Evolutionary conservation across 2,888 invertebrate genomes (phyloP).

Genomic region (Calliphora vomitoria): DNA sequence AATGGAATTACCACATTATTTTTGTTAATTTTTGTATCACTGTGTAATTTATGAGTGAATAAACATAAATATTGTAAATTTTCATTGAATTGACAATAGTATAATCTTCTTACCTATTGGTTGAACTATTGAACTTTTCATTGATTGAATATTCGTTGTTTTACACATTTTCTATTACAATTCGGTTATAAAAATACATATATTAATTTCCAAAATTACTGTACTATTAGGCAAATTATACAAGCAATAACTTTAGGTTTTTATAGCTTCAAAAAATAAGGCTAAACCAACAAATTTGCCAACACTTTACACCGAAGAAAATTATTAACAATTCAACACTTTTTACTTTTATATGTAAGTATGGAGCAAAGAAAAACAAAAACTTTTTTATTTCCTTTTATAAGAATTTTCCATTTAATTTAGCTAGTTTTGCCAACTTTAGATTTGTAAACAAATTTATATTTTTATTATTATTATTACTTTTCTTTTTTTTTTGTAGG

Average conservation of each 20-base stretch:
- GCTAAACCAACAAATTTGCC: background rate
- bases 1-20: no score
- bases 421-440: constrained; percentile 6
- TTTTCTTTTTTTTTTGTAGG: background rate
- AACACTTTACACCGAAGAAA: background rate
- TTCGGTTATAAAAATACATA: background rate
- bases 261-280: background rate
- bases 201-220: background rate
- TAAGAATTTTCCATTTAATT: constrained; percentile 9
- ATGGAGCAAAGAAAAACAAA: background rate
- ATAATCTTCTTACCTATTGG: no score
- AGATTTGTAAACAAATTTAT: constrained; percentile 31
- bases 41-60: no score
- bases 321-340: constrained; percentile 21
- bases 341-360: background rate
- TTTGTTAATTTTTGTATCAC: no score
- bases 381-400: background rate
- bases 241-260: background rate
- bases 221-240: background rate
- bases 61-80: no score
- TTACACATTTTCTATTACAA: background rate
- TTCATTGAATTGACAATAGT: no score
- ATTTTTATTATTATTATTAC: background rate
- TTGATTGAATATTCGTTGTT: background rate
- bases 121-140: background rate